Conservation (phyloP, 2,113 vertebrate genomes). For the Verasper variegatus region DNA sequence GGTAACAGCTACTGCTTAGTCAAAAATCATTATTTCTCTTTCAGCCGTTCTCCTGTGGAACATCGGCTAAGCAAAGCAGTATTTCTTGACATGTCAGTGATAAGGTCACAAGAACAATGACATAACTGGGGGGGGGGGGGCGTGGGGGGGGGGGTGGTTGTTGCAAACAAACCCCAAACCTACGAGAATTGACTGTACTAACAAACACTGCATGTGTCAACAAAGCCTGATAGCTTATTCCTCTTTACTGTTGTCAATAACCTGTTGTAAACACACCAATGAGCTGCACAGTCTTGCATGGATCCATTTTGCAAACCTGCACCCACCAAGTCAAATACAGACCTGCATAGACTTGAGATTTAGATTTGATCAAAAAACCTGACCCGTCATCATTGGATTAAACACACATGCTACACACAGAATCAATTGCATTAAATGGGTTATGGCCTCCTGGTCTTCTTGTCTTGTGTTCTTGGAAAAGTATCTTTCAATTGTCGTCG, state of each 20-base stretch:
- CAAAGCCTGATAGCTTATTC: neutral
- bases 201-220: neutral
- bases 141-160: too few relatives aligned
- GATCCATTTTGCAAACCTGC: too few relatives aligned
- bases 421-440: too few relatives aligned
- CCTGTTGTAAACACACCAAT: neutral
- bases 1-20: conserved; percentile 78
- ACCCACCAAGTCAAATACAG: too few relatives aligned
- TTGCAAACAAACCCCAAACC: neutral
- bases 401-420: too few relatives aligned
- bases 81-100: conserved; percentile 55
- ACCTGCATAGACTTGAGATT: too few relatives aligned
- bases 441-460: too few relatives aligned
- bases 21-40: conserved; percentile 61
- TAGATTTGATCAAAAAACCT: too few relatives aligned
- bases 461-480: too few relatives aligned
- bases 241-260: neutral
- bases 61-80: conserved; percentile 59
- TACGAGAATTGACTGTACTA: neutral
- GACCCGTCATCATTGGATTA: too few relatives aligned
- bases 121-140: conserved; percentile 15
- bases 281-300: neutral
- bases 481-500: too few relatives aligned
- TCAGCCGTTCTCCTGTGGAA: conserved; percentile 48
- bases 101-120: conserved; percentile 67